Evolutionary conservation across 2,888 invertebrate genomes (phyloP), one percentile per base, ranked within the genome.

Genomic region (Petrophora chlorosata): DNA sequence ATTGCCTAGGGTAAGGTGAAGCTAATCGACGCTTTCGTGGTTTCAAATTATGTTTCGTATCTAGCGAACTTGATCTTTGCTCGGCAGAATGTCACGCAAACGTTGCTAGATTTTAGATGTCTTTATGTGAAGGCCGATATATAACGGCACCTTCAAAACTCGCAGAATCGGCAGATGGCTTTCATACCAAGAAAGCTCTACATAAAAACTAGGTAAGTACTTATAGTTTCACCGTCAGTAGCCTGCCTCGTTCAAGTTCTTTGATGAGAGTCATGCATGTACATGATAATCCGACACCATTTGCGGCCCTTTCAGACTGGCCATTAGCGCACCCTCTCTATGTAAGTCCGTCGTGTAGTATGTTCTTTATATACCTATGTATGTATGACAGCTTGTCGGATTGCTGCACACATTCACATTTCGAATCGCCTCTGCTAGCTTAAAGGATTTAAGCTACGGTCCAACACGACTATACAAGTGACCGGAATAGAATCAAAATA

Each of bases 271-370:
- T 10, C n/a, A n/a, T n/a, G n/a, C n/a, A n/a, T 22, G 5, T 29
- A 36, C 16, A 5, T 9, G 25, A 30, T 41, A 47, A 47, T 30
- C 41, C 26, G 22, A 14, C 28, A 26, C 35, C 13, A 30, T 33
- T 43, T 39, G 23, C 12, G 19, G 32, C 39, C 43, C 23, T 43
- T 35, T 44, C 38, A 43, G 35, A 7, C 14, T 36, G 29, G 32
- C 35, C 15, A 43, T 43, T 49, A 43, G 38, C 30, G n/a, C n/a
- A 28, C 19, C 30, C 30, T 25, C 16, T 3, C 14, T 16, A 22
- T 33, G 34, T 23, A 23, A 30, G 35, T n/a, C 9, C 10, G 12
- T 12, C 10, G 32, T 17, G 33, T 34, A n/a, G n/a, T n/a, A n/a
- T n/a, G n/a, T n/a, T n/a, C n/a, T n/a, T n/a, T n/a, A n/a, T n/a